Conservation (phyloP, 2,113 vertebrate species). For the zebrafish (Danio rerio) region GRCz12tu NC_133190.1:37195501-37196000, state of each 20-base stretch:
- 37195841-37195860: background rate
- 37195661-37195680: slow-evolving; percentile 24
- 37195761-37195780: background rate
- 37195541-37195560: slow-evolving; percentile 76
- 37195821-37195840: background rate
- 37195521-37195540: slow-evolving; percentile 82
- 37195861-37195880: background rate
- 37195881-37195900: background rate
- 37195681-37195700: background rate
- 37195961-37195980: no score
- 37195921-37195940: background rate
- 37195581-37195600: background rate
- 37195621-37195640: slow-evolving; percentile 11
- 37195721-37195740: background rate
- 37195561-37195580: background rate
- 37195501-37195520: slow-evolving; percentile 62
- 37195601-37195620: slow-evolving; percentile 36
- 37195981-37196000: no score
- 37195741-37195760: background rate
- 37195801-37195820: background rate
- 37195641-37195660: background rate
- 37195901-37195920: background rate
- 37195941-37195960: no score
- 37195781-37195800: background rate
- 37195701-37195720: background rate